These are phyloP conservation scores for Amphiduros pacificus DNA, from an alignment of 2,888 invertebrate genomes.

Conservation along the genomic window DNA sequence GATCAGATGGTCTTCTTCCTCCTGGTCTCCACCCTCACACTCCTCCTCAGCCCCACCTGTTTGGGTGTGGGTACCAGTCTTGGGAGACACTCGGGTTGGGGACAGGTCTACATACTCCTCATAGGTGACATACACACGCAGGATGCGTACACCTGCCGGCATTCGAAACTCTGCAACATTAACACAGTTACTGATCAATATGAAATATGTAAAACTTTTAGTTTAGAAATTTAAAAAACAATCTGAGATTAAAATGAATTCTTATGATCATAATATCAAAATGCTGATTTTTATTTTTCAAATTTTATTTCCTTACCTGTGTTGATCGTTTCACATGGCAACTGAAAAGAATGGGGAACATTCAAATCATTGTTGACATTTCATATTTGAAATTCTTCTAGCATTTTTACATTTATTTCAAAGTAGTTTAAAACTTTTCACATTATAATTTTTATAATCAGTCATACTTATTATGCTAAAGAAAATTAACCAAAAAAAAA, in stretches of 20 bases:
- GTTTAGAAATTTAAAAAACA: no score
- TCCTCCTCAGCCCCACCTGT: no score
- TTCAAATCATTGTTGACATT: no score
- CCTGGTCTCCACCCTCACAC: not conserved
- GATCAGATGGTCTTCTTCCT: not conserved
- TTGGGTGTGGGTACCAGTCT: no score
- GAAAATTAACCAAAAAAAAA: no score
- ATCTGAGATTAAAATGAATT: not conserved
- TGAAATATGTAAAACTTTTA: no score
- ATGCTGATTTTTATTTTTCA: not conserved
- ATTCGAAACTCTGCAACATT: conserved; percentile 69
- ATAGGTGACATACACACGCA: conserved; percentile 75
- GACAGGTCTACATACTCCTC: conserved; percentile 60
- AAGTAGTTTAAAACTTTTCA: no score
- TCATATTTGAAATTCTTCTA: no score
- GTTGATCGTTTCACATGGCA: conserved; percentile 9
- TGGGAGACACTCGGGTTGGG: not conserved
- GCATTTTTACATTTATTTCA: no score
- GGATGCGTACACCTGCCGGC: conserved; percentile 79
- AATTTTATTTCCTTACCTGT: conserved; percentile 1
- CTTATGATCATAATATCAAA: not conserved
- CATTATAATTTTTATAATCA: no score
- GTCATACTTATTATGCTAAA: no score
- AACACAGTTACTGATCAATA: no score
- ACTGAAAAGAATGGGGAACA: conserved; percentile 3